Base-by-base conservation (phyloP, 1,140 invertebrate genomes). In the Drosophila tani region DNA sequence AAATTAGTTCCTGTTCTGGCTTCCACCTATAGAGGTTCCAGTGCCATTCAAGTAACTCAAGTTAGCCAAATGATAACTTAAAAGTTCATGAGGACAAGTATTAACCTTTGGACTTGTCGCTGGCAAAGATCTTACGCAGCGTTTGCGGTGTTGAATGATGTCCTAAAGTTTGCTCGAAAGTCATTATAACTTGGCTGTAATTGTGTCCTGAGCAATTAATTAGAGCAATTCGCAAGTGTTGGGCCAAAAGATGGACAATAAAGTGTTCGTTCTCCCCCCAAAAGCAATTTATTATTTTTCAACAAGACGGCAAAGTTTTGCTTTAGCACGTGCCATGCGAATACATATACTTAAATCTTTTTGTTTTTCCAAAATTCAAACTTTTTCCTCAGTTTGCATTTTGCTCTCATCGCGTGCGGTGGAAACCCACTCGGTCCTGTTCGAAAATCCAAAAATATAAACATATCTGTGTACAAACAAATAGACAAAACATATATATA, bases 121-220 rank as follows among this genome's bases (percentile, higher is more conserved):
- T 6, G 17, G 6, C 5, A 19, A 29, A 24, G 35, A 5, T 17
- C 11, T 41, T 11, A 17, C 15, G 29, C 27, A 15, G 5, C 14
- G 0, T 8, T 12, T 24, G 17, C 15, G 15, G 24, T 15, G 15
- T 17, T 56, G n/a, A 67, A 21, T 40, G 43, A 35, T 11, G 27
- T 51, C 24, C 17, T 38, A 27, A 73, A 60, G 46, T 51, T 60
- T 11, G 29, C 0, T 2, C 38, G 45, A 62, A 67, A 66, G 70
- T 64, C 76, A 76, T 84, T 84, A 69, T 47, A 80, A 84, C 62
- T 84, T 66, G 32, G 47, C 56, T 49, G 29, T 43, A 83, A 71
- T 60, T 64, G 57, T 76, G 75, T 64, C 51, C 71, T 24, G 49
- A 63, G 62, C 62, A 51, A 83, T 84, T 84, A 83, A 84, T 84